These are phyloP conservation scores for Lysiphlebus fabarum DNA, from an alignment of 1,140 invertebrate species.

Conservation along the genomic window DNA sequence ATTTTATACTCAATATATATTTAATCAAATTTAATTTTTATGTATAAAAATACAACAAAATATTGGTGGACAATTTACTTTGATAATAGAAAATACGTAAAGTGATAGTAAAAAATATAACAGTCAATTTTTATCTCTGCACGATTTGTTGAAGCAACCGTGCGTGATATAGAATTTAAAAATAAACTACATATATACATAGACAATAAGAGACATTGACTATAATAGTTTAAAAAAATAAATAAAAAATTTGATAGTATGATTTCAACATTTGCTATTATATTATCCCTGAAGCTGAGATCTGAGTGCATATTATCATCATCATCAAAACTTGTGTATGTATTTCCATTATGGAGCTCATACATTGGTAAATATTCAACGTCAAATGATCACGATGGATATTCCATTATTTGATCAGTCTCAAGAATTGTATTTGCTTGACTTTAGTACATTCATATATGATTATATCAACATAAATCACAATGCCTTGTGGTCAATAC, in stretches of 20 bases:
- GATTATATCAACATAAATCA: no score
- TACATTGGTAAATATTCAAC: background rate
- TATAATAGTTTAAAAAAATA: background rate
- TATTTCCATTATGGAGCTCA: background rate
- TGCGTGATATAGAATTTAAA: background rate
- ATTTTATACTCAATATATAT: no score
- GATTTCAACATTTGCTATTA: background rate
- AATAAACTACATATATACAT: no score
- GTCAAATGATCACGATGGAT: background rate
- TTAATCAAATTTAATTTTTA: no score
- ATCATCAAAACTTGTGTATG: background rate
- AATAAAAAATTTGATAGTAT: background rate
- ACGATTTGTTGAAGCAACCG: constrained; percentile 9
- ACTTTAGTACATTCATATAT: no score
- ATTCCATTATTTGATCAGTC: constrained; percentile 10
- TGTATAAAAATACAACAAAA: background rate
- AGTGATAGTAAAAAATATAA: constrained; percentile 4
- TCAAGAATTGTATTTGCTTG: background rate
- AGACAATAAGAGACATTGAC: background rate
- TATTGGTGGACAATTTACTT: constrained; percentile 9
- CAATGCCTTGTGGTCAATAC: no score
- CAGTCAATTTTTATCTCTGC: constrained; percentile 14
- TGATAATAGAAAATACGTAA: constrained; percentile 6
- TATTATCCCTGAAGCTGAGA: background rate
- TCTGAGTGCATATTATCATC: background rate